These are phyloP conservation scores for Aurelia aurita complex sp. Pacific DNA, from an alignment of 30 jellyfish, hydroid and myxozoan genomes.

Conservation along the genomic window DNA sequence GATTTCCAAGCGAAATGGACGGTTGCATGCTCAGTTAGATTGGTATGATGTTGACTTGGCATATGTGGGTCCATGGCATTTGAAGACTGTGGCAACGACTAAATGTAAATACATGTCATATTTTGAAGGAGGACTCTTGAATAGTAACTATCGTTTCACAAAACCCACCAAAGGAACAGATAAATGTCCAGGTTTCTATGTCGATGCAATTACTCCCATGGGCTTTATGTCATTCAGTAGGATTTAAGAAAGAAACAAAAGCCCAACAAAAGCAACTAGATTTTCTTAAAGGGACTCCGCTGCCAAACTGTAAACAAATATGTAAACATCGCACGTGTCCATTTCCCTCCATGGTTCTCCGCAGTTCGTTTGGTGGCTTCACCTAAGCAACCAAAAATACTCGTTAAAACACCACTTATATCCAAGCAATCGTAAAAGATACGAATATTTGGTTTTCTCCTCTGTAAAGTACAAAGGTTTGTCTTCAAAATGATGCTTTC, in stretches of 20 bases:
- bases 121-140: constrained; percentile 22
- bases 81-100: constrained; percentile 25
- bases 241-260: background rate
- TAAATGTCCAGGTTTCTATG: constrained; percentile 50
- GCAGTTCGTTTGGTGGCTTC: no score
- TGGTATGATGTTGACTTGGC: constrained; percentile 51
- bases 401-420: no score
- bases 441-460: no score
- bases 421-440: no score
- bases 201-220: constrained; percentile 26
- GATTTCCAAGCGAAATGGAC: constrained; percentile 26
- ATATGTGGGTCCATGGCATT: constrained; percentile 26
- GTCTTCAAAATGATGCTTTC: no score
- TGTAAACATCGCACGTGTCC: no score
- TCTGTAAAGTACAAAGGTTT: no score
- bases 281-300: background rate
- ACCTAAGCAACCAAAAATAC: no score
- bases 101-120: background rate
- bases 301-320: no score
- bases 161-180: constrained; percentile 14
- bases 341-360: no score
- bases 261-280: background rate
- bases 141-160: constrained; percentile 19
- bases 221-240: constrained; percentile 52
- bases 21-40: constrained; percentile 32